Percentiles rank a stretch among this genome's conserved stretches.
These are phyloP conservation scores for Labeo calbasu DNA, from an alignment of 2,797 vertebrate genomes.

Conservation along the genomic window DNA sequence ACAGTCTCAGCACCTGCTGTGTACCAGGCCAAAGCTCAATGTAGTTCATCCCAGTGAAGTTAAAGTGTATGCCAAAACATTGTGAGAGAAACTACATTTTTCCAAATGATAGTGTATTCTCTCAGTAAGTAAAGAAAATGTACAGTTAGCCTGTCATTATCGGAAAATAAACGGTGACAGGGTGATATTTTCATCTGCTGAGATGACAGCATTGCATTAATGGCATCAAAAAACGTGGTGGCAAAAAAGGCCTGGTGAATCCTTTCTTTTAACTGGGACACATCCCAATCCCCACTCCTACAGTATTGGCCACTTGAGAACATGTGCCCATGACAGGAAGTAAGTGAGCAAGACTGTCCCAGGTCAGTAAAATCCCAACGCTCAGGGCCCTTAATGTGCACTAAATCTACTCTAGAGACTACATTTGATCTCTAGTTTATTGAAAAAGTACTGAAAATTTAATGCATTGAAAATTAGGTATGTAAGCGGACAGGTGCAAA, in stretches of 20 bases:
- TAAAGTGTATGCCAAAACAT: background rate
- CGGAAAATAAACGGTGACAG: background rate
- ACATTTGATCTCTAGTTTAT: too few relatives aligned
- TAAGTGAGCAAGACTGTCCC: background rate
- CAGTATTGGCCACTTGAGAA: background rate
- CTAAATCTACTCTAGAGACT: background rate
- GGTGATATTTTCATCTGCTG: background rate
- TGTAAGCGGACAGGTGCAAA: background rate
- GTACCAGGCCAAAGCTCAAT: background rate
- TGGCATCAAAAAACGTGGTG: background rate
- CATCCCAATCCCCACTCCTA: background rate
- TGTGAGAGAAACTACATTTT: background rate
- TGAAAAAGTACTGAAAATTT: too few relatives aligned
- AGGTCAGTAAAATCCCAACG: background rate
- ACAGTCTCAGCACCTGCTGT: slow-evolving; percentile 31
- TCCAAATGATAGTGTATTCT: background rate
- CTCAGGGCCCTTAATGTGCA: background rate
- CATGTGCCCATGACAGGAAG: background rate
- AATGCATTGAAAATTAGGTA: too few relatives aligned
- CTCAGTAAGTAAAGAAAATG: background rate
- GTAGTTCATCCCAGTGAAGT: background rate
- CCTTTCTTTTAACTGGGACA: background rate
- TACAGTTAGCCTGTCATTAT: slow-evolving; percentile 6
- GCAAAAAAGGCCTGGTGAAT: background rate
- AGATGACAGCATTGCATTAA: background rate